A percentile compares a stretch with the other conserved stretches of the same genome.
These are phyloP conservation scores for Heliocidaris tuberculata DNA, from an alignment of 35 echinoderm and acorn worm species.

Conservation along the genomic window DNA sequence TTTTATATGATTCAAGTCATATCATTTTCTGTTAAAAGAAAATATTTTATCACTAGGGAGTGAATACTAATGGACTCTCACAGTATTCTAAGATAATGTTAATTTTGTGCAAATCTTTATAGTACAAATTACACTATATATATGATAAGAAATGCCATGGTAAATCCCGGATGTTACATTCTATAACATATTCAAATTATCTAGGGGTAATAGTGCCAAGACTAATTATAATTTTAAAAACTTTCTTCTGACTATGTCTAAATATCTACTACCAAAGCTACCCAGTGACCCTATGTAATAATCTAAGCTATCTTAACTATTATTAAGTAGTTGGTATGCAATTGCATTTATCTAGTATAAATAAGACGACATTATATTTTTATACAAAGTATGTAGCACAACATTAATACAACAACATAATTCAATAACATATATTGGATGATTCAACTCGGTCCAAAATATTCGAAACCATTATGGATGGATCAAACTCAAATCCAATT, in stretches of 20 bases:
- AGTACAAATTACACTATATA: not conserved
- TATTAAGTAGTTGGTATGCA: too few species aligned
- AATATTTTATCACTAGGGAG: too few species aligned
- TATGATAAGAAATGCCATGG: not conserved
- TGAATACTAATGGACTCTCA: not conserved
- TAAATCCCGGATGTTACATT: not conserved
- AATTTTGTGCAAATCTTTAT: not conserved
- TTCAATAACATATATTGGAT: not conserved
- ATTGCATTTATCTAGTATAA: conserved; percentile 13
- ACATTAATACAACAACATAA: not conserved
- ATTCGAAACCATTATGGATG: too few species aligned
- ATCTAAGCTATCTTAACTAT: not conserved
- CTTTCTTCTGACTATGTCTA: not conserved
- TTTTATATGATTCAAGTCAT: not conserved
- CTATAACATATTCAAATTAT: not conserved
- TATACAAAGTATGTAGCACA: not conserved
- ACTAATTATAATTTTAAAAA: not conserved
- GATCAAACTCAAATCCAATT: too few species aligned
- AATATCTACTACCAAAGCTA: not conserved
- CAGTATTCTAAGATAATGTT: not conserved
- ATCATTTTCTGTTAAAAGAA: too few species aligned
- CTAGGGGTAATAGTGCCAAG: not conserved
- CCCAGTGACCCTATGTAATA: not conserved
- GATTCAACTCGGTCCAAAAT: too few species aligned
- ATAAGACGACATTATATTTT: not conserved